phyloP scores from a whole-genome alignment of 2,113 vertebrate genomes.

The Heptranchias perlo region DNA sequence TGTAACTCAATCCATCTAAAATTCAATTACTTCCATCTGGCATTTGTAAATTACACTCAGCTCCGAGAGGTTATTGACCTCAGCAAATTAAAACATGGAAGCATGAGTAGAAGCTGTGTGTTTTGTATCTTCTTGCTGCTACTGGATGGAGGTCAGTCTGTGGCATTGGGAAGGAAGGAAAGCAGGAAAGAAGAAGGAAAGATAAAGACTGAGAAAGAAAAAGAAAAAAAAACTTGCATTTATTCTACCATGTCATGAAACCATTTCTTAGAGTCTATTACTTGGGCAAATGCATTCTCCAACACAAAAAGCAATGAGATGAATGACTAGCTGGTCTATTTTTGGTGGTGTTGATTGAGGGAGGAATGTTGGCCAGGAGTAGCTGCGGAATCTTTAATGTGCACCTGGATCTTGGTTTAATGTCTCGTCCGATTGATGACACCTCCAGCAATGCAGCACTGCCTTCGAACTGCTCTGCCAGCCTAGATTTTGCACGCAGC shows the following conservation, averaged over 20 bases:
- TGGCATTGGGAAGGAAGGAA: background rate
- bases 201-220: background rate
- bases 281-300: background rate
- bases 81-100: background rate
- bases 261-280: background rate
- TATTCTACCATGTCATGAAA: no score
- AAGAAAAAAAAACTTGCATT: background rate
- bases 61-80: background rate
- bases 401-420: background rate
- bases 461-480: background rate
- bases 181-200: background rate
- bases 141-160: background rate
- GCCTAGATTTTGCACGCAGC: no score
- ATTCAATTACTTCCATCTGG: background rate
- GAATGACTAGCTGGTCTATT: no score
- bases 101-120: background rate
- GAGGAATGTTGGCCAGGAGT: background rate
- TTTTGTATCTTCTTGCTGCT: background rate
- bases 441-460: background rate
- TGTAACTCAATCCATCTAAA: background rate
- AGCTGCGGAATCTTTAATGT: background rate
- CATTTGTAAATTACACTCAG: background rate
- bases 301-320: background rate
- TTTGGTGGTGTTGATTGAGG: background rate
- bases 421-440: background rate